Evolutionary conservation across 2,113 vertebrate species (phyloP).

Genomic region (Sylvilagus bachmani): DNA sequence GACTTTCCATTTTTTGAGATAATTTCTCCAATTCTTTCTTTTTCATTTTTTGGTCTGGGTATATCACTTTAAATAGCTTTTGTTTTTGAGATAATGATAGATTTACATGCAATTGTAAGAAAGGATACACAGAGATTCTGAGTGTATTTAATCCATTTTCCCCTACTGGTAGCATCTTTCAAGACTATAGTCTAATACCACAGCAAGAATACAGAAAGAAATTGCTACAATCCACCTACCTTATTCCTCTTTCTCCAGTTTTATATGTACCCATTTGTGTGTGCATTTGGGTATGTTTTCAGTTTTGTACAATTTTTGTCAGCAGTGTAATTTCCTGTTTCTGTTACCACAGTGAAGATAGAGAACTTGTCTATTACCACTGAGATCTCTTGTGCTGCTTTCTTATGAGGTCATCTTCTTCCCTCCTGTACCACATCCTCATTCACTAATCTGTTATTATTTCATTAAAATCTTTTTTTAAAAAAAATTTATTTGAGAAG

Average conservation of each 20-base stretch:
- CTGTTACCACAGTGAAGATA: background rate
- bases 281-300: background rate
- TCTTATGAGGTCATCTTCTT: background rate
- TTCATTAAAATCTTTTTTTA: too few relatives aligned
- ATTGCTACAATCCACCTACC: background rate
- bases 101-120: background rate
- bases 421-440: background rate
- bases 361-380: background rate
- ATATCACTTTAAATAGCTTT: background rate
- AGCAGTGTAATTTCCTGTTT: background rate
- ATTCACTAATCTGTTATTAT: background rate
- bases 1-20: background rate
- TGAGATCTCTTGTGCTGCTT: background rate
- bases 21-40: background rate
- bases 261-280: background rate
- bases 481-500: too few relatives aligned
- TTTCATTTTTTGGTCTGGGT: background rate
- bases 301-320: background rate
- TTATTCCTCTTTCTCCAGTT: background rate
- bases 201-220: background rate
- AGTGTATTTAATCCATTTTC: background rate
- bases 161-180: background rate
- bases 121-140: background rate
- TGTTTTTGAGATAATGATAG: constrained; percentile 25
- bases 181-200: background rate